These are phyloP conservation scores for Acestrorhynchus altus DNA, from an alignment of 2,797 vertebrate genomes.

Conservation along the genomic window DNA sequence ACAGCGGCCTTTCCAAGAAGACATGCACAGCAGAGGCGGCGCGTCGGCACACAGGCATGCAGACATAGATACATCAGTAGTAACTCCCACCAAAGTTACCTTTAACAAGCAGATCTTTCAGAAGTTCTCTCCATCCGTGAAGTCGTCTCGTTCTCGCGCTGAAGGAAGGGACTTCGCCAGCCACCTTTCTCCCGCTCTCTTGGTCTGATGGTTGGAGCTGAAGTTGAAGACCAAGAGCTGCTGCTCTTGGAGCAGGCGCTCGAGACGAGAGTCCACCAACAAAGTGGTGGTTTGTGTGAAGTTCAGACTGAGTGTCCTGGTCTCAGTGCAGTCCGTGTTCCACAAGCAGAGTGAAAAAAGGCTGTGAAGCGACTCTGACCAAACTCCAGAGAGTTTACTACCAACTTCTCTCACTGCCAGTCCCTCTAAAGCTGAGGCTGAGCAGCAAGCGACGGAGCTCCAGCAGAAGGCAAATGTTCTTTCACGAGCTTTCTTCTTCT, in stretches of 20 bases:
- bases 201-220: not conserved
- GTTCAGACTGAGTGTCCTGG: slow-evolving; percentile 71
- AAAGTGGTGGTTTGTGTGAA: slow-evolving; percentile 57
- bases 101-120: not conserved
- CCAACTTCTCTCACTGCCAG: slow-evolving; percentile 79
- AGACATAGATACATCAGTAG: too few relatives aligned
- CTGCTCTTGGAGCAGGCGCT: slow-evolving; percentile 12
- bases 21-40: too few relatives aligned
- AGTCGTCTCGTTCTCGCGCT: not conserved
- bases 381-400: slow-evolving; percentile 91
- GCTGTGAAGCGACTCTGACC: slow-evolving; percentile 77
- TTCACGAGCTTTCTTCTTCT: slow-evolving; percentile 52
- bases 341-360: slow-evolving; percentile 77
- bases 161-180: slow-evolving; percentile 17
- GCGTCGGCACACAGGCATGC: too few relatives aligned
- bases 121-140: slow-evolving; percentile 38
- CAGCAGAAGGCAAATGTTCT: slow-evolving; percentile 30
- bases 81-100: slow-evolving; percentile 5
- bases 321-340: slow-evolving; percentile 80
- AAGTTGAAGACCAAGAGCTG: slow-evolving; percentile 14
- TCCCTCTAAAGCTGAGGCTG: slow-evolving; percentile 54
- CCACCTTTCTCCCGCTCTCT: slow-evolving; percentile 26
- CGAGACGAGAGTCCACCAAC: slow-evolving; percentile 65
- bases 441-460: not conserved
- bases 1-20: not conserved